Percentiles rank a stretch among this genome's conserved stretches.
phyloP scores from a whole-genome alignment of 2,797 vertebrate genomes.

The Aselliscus stoliczkanus region DNA sequence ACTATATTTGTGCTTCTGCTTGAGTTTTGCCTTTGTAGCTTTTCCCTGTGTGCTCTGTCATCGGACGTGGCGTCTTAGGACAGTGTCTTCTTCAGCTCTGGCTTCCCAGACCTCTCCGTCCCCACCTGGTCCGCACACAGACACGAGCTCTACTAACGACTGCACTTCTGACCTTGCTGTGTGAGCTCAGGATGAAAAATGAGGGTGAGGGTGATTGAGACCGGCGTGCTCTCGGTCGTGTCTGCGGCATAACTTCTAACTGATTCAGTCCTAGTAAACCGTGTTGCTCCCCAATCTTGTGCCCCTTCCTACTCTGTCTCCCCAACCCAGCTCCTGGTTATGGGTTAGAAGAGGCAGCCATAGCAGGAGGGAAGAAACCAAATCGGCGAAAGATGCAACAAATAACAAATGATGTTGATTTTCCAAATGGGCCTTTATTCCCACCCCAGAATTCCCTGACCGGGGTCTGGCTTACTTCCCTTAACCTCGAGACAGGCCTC shows the following conservation, averaged over 20 bases:
- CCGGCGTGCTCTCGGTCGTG: not conserved
- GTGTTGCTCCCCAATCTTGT: not conserved
- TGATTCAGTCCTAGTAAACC: not conserved
- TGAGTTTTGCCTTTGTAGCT: not conserved
- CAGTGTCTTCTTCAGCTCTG: not conserved
- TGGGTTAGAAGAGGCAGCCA: not conserved
- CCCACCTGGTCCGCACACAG: not conserved
- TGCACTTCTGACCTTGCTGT: not conserved
- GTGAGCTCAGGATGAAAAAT: not conserved
- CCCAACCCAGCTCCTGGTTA: not conserved
- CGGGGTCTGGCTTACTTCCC: not conserved
- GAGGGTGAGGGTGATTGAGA: not conserved
- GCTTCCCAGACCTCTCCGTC: not conserved
- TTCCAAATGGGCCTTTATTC: conserved; percentile 10
- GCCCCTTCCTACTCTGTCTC: not conserved
- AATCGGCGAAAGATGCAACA: conserved; percentile 4
- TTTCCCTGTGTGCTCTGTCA: not conserved
- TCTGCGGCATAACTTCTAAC: not conserved
- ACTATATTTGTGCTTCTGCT: not conserved
- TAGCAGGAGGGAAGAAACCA: not conserved
- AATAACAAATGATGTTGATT: conserved; percentile 54
- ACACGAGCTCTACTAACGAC: not conserved
- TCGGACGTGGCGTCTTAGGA: not conserved
- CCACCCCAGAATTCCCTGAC: not conserved
- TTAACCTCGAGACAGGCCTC: not conserved